Percentiles rank a stretch among this genome's conserved stretches.
Conservation (phyloP, 1,140 invertebrate species). For the Cephus cinctus region DNA sequence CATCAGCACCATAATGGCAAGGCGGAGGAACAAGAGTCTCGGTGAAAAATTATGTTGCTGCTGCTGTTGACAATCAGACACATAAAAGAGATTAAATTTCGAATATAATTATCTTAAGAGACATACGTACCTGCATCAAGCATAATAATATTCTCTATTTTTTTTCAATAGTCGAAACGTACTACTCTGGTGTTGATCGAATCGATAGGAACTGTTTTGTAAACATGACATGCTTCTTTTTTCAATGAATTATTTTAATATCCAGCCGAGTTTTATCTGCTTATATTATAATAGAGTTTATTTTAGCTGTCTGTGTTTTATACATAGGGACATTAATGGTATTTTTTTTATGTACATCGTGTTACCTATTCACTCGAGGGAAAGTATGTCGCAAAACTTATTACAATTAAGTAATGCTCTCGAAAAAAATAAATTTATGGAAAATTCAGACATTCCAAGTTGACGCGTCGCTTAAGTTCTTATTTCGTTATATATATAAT, state of each 20-base stretch:
- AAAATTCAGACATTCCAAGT: slow-evolving; percentile 15
- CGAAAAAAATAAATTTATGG: slow-evolving; percentile 27
- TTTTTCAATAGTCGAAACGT: too few species aligned
- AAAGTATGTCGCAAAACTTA: slow-evolving; percentile 33
- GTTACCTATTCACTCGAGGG: slow-evolving; percentile 22
- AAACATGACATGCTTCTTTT: too few species aligned
- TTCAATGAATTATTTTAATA: too few species aligned
- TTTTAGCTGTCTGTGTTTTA: slow-evolving; percentile 28
- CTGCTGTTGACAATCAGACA: slow-evolving; percentile 17
- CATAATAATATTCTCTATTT: too few species aligned
- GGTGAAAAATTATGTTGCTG: slow-evolving; percentile 35
- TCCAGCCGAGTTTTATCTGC: too few species aligned
- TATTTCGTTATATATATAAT: slow-evolving; percentile 9
- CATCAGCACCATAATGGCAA: slow-evolving; percentile 59
- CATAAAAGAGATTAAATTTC: background rate
- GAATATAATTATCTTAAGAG: background rate
- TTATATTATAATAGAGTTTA: slow-evolving; percentile 36
- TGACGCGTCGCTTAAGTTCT: background rate
- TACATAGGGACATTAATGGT: slow-evolving; percentile 37
- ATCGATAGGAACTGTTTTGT: too few species aligned
- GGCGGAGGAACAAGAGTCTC: slow-evolving; percentile 27
- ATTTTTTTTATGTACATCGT: slow-evolving; percentile 33
- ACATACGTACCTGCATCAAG: background rate
- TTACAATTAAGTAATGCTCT: slow-evolving; percentile 17
- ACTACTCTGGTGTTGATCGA: too few species aligned